These are phyloP conservation scores for Sebastes glaucus DNA, from an alignment of 2,797 vertebrate genomes.

Conservation along the genomic window DNA sequence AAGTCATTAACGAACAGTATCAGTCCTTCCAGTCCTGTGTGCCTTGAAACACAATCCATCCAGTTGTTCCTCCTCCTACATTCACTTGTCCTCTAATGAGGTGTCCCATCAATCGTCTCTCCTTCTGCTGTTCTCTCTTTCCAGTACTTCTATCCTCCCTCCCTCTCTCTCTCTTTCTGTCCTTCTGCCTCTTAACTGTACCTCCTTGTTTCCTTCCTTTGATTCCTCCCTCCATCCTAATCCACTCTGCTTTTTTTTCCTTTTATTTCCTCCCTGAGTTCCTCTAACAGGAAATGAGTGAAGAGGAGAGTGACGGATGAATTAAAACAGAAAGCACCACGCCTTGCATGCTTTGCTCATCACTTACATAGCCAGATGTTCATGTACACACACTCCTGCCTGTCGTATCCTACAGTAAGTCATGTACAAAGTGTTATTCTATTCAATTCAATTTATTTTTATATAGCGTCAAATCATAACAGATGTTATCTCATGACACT, in stretches of 20 bases:
- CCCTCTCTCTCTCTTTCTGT: neutral
- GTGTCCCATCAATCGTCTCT: constrained; percentile 16
- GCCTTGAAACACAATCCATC: constrained; percentile 38
- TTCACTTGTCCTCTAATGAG: constrained; percentile 25
- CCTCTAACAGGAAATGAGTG: neutral
- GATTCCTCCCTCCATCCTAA: neutral
- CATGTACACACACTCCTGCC: neutral
- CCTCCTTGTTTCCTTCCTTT: neutral
- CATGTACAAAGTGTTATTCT: neutral
- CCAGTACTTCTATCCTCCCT: neutral
- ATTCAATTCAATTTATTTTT: too few species aligned
- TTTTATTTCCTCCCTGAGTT: neutral
- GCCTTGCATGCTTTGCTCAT: neutral
- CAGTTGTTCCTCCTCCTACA: constrained; percentile 9
- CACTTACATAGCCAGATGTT: neutral
- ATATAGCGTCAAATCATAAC: too few species aligned
- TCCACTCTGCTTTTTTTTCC: neutral
- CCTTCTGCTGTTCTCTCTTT: neutral
- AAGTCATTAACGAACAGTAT: constrained; percentile 43
- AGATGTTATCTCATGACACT: too few species aligned
- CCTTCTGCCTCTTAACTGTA: neutral
- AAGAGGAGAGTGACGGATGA: constrained; percentile 7
- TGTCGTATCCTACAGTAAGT: neutral
- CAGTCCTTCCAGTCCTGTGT: constrained; percentile 3
- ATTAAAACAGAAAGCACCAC: neutral